Evolutionary conservation across 2,113 vertebrate species (phyloP).

Genomic region (Sander vitreus): DNA sequence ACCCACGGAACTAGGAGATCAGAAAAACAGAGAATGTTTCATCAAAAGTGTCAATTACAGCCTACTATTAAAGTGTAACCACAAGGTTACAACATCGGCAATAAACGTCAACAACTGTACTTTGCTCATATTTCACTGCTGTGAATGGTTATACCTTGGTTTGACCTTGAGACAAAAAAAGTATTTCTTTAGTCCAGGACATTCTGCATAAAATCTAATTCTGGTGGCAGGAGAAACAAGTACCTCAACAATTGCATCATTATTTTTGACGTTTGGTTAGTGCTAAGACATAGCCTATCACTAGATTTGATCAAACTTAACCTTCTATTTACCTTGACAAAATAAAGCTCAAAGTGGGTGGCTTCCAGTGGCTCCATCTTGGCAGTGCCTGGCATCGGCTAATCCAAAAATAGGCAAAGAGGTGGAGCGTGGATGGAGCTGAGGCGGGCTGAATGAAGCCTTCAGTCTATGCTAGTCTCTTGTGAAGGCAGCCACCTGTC

Average conservation of each 20-base stretch:
- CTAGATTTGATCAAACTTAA: not conserved
- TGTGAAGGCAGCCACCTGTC: too few relatives aligned
- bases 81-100: constrained; percentile 45
- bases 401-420: too few relatives aligned
- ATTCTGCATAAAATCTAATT: not conserved
- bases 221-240: not conserved
- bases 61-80: constrained; percentile 64
- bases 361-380: too few relatives aligned
- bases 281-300: not conserved
- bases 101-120: constrained; percentile 49
- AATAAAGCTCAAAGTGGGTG: too few relatives aligned
- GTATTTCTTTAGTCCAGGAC: not conserved
- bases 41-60: constrained; percentile 41
- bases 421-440: too few relatives aligned
- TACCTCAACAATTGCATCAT: not conserved
- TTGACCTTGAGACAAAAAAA: constrained; percentile 37
- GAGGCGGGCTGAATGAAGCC: too few relatives aligned
- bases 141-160: constrained; percentile 1
- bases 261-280: not conserved
- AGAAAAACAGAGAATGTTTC: constrained; percentile 33
- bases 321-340: not conserved
- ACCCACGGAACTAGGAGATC: not conserved
- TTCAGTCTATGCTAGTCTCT: too few relatives aligned
- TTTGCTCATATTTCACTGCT: constrained; percentile 43
- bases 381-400: too few relatives aligned